Evolutionary conservation across 2,888 invertebrate species (phyloP).

Genomic region (Alloscopus bannaensis): DNA sequence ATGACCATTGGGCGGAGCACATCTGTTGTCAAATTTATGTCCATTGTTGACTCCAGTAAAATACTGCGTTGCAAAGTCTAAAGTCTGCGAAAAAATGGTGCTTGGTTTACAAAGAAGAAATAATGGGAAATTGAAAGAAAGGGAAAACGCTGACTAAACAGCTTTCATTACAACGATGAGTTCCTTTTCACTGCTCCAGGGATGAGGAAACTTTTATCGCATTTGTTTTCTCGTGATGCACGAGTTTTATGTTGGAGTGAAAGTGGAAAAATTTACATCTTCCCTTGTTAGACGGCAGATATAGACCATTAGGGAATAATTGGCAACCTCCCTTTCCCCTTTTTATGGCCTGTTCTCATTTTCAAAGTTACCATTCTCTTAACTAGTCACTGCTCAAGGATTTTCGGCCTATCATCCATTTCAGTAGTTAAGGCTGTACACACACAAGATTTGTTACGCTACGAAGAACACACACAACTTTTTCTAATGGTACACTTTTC

Average conservation of each 20-base stretch:
- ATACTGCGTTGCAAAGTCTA: too few relatives aligned
- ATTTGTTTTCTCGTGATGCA: constrained; percentile 10
- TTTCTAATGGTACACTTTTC: not conserved
- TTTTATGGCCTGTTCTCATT: constrained; percentile 53
- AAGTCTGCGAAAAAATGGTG: too few relatives aligned
- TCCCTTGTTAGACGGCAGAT: constrained; percentile 42
- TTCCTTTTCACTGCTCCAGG: not conserved
- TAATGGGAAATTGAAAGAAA: not conserved
- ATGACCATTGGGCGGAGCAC: too few relatives aligned
- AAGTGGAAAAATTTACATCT: constrained; percentile 47
- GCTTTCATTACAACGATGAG: constrained; percentile 7
- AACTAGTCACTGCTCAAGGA: constrained; percentile 1
- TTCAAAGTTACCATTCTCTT: constrained; percentile 29
- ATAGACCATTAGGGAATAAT: constrained; percentile 69
- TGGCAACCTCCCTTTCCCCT: constrained; percentile 44
- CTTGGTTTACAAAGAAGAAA: too few relatives aligned
- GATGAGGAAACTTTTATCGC: not conserved
- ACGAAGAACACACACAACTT: not conserved
- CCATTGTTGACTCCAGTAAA: too few relatives aligned
- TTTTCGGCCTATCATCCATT: constrained; percentile 13
- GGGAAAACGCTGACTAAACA: constrained; percentile 14
- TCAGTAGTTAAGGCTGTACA: not conserved
- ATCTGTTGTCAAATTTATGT: too few relatives aligned
- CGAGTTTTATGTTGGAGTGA: not conserved
- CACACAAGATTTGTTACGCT: not conserved